Conservation (phyloP, 1,140 invertebrate species). For the Platyura marginata region DNA sequence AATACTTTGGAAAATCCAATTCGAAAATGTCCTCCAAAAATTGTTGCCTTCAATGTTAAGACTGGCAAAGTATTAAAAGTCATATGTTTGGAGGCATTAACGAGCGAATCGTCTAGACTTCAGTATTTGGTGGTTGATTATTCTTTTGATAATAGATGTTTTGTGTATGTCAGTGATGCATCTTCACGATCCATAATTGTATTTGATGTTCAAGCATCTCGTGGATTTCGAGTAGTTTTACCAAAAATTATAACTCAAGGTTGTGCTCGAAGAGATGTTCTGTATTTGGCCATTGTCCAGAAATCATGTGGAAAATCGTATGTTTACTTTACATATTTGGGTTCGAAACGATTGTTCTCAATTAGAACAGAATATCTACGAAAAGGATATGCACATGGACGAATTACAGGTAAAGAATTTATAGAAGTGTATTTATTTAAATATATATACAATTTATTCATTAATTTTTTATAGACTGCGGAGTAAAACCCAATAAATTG, state of each 20-base stretch:
- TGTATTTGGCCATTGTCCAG: conserved; percentile 33
- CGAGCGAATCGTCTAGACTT: conserved; percentile 27
- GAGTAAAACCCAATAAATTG: conserved; percentile 29
- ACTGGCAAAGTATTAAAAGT: conserved; percentile 35
- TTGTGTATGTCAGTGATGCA: conserved; percentile 41
- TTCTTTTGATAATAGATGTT: conserved; percentile 26
- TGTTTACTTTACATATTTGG: conserved; percentile 36
- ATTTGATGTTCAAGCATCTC: conserved; percentile 34
- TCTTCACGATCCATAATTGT: conserved; percentile 39
- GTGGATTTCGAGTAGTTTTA: conserved; percentile 35
- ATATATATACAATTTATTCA: not conserved
- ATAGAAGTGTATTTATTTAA: not conserved
- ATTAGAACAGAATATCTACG: conserved; percentile 33
- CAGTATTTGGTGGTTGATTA: conserved; percentile 41
- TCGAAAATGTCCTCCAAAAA: conserved; percentile 32
- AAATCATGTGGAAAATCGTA: conserved; percentile 28
- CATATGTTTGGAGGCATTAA: conserved; percentile 31
- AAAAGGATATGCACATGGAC: conserved; percentile 28
- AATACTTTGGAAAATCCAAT: conserved; percentile 31
- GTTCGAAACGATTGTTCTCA: conserved; percentile 30
- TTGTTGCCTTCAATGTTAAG: conserved; percentile 31
- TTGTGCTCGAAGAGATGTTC: conserved; percentile 28
- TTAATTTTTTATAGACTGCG: conserved; percentile 24
- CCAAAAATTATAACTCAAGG: conserved; percentile 29
- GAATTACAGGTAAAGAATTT: conserved; percentile 22